Evolutionary conservation across 2,888 invertebrate species (phyloP), one percentile per base, ranked within the genome.

Genomic region (Drosophila picticornis): DNA sequence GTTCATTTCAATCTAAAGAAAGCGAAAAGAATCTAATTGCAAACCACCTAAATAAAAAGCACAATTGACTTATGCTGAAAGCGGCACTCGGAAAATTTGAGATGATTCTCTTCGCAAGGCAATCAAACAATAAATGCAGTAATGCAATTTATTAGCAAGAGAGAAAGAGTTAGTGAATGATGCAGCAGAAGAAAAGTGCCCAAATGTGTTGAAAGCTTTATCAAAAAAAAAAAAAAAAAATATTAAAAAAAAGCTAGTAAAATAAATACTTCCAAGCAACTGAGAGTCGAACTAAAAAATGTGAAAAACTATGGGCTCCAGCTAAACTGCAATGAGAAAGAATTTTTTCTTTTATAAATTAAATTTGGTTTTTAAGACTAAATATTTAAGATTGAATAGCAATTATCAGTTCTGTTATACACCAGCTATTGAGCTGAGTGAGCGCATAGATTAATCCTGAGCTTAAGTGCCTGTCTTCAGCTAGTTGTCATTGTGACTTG

Each of bases 31-130:
- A 4, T 5, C 13, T 0, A 19, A 19, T 7, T 7, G n/a, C n/a
- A 40, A 40, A n/a, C 40, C n/a, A 40, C 10, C 10, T 2, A 19
- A 38, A 38, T 1, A 11, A 2, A 6, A n/a, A n/a, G 10, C n/a
- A 11, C 10, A 40, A 11, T n/a, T 43, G 11, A 11, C 11, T 11
- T 43, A 43, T 43, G 43, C 75, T 62, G 61, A 58, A 69, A 50
- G 19, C 16, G 10, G 11, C 19, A 38, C 22, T 48, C 22, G 27
- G 11, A 51, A 31, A 2, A 40, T 2, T 3, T 16, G 7, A 48
- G 48, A 64, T 40, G 55, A 27, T 25, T 55, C 40, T 13, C 22
- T 9, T 0, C 5, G 2, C 13, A 34, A 34, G 34, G 13, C 34
- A 27, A 32, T 40, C 0, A 40, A 11, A 29, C 2, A 56, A 6